Base-by-base conservation (phyloP, 2,797 vertebrate genomes). In the Manis pentadactyla region DNA sequence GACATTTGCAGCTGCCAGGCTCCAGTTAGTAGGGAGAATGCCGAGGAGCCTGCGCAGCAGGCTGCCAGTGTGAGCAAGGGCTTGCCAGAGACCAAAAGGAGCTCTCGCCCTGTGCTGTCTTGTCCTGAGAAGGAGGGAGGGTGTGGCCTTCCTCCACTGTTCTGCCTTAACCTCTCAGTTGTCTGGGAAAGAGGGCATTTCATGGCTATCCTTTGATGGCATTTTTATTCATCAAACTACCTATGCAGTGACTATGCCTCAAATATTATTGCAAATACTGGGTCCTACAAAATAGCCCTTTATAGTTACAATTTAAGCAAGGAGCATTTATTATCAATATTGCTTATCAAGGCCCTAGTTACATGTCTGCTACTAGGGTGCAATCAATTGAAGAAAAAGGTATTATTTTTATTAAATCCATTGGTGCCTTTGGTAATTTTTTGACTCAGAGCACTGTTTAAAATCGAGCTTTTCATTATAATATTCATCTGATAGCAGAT, bases 241-340 rank as follows among this genome's bases (percentile, higher is more conserved):
- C 3, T 18, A 0, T 5, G 12, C 15, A 17, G 0, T 21, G 37
- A 31, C 1, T 29, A 4, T 12, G n/a, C 5, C 25, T 64, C 21
- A 0, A 1, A 3, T 0, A 17, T 39, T 21, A 12, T 5, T 4
- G 3, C 12, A 51, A 37, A 39, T 27, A 18, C 7, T 0, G 15
- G 14, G 23, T 15, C 37, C 51, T 34, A 39, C 6, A 17, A 46
- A 66, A 31, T 27, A 39, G 6, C 51, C 49, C 51, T 53, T 69
- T 6, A 8, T 18, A 3, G 34, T 89, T 13, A 4, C 10, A 11
- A 31, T 74, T 75, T 69, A 3, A n/a, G 3, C 57, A 15, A 69
- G 17, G 39, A 59, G 19, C 34, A 64, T 25, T 59, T 23, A 4
- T 46, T 29, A 34, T 25, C 79, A 55, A 13, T 12, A 59, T 25